These are phyloP conservation scores for Drosophila sp. DNA, from an alignment of 1,140 invertebrate genomes.

Conservation along the genomic window DNA sequence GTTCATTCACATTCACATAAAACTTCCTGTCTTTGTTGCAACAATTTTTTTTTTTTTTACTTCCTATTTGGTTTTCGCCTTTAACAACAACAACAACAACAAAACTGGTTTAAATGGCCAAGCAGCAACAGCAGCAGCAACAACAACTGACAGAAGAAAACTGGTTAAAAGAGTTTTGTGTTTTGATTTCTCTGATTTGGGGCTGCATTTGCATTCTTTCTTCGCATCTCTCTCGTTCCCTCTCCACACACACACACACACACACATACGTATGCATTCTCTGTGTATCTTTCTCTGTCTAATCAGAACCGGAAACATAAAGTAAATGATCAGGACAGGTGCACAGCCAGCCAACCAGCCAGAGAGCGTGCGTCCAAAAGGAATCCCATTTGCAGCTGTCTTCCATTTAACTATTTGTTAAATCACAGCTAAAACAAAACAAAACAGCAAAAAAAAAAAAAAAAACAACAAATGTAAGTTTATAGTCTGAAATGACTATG, in stretches of 20 bases:
- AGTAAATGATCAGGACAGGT: conserved; percentile 53
- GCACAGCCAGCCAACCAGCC: conserved; percentile 34
- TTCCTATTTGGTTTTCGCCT: conserved; percentile 57
- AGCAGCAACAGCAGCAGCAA: conserved; percentile 6
- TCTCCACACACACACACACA: not conserved
- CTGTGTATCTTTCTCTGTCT: conserved; percentile 40
- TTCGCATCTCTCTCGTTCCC: conserved; percentile 29
- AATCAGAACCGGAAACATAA: conserved; percentile 81
- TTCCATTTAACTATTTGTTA: conserved; percentile 6
- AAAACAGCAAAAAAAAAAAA: not conserved
- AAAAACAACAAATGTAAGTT: not conserved
- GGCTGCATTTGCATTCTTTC: conserved; percentile 60
- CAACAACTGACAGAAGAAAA: conserved; percentile 60
- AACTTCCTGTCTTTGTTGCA: conserved; percentile 72
- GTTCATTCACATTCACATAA: conserved; percentile 47
- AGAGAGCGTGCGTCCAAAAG: conserved; percentile 12
- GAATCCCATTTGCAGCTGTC: conserved; percentile 6
- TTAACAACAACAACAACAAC: conserved; percentile 40
- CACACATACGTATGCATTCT: too few relatives aligned
- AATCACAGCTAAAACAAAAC: conserved; percentile 11
- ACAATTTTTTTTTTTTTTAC: conserved; percentile 36
- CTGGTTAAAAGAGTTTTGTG: conserved; percentile 58
- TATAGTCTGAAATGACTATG: conserved; percentile 41
- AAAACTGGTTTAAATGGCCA: conserved; percentile 65
- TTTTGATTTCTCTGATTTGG: conserved; percentile 64